Evolutionary conservation across 2,797 vertebrate species (phyloP).

Genomic region (Xerus rutilus): DNA sequence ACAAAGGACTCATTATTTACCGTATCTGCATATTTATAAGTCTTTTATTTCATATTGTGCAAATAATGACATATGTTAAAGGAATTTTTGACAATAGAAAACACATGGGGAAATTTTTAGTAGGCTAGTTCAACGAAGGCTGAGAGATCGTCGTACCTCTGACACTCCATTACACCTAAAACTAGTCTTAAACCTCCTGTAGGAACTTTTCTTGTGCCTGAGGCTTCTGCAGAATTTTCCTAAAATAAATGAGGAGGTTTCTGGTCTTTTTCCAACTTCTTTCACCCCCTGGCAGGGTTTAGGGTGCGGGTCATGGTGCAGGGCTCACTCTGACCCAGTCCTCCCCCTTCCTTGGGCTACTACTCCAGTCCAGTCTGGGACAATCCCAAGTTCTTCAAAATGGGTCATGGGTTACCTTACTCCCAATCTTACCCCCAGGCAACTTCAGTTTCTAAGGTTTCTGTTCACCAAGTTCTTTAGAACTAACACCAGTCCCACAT

Average conservation of each 20-base stretch:
- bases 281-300: background rate
- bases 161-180: background rate
- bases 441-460: background rate
- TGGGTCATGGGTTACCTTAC: background rate
- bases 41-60: constrained; percentile 51
- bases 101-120: constrained; percentile 49
- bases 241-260: background rate
- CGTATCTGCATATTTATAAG: constrained; percentile 2
- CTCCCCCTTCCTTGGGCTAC: background rate
- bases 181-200: background rate
- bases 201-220: background rate
- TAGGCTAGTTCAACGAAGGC: background rate
- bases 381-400: background rate
- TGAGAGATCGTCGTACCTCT: background rate
- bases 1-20: constrained; percentile 55
- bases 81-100: constrained; percentile 68
- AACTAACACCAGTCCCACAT: background rate
- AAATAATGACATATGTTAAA: constrained; percentile 68
- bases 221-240: background rate
- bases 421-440: background rate
- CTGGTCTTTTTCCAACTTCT: background rate
- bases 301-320: background rate
- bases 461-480: background rate
- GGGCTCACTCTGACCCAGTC: background rate
- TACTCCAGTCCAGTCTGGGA: background rate